Conservation (phyloP, 2,113 vertebrate genomes). For the Aplodontia rufa region DNA sequence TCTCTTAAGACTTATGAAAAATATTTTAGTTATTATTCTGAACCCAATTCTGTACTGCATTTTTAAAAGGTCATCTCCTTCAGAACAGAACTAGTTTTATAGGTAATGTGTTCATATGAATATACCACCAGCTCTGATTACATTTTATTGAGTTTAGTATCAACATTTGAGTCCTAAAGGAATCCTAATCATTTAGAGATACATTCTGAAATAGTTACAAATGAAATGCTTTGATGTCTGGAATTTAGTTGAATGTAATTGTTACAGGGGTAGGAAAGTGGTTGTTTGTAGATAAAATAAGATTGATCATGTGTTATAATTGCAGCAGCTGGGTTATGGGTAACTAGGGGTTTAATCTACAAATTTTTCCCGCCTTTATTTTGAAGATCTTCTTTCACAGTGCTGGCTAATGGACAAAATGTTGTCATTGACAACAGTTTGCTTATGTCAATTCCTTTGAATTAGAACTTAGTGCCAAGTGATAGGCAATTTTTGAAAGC, state of each 20-base stretch:
- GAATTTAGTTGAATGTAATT: background rate
- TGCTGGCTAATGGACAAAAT: background rate
- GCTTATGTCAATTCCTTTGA: background rate
- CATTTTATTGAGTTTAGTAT: background rate
- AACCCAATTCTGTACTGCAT: background rate
- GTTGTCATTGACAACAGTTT: background rate
- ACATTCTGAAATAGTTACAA: background rate
- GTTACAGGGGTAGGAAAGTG: background rate
- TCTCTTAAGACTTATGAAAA: background rate
- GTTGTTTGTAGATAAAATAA: background rate
- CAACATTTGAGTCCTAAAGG: background rate
- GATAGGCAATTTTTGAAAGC: background rate
- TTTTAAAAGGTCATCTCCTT: constrained; percentile 33
- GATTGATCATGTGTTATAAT: background rate
- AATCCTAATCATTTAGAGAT: background rate
- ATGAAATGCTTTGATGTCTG: background rate
- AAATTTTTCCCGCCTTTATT: background rate
- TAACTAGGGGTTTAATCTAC: background rate
- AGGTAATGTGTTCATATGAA: background rate
- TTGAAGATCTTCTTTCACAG: background rate
- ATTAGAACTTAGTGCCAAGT: constrained; percentile 24
- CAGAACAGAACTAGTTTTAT: background rate
- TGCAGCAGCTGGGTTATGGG: background rate
- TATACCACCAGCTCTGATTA: background rate
- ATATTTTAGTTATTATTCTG: background rate